These are phyloP conservation scores for Tetheella fluctuosa DNA, from an alignment of 2,888 invertebrate species.

Conservation along the genomic window DNA sequence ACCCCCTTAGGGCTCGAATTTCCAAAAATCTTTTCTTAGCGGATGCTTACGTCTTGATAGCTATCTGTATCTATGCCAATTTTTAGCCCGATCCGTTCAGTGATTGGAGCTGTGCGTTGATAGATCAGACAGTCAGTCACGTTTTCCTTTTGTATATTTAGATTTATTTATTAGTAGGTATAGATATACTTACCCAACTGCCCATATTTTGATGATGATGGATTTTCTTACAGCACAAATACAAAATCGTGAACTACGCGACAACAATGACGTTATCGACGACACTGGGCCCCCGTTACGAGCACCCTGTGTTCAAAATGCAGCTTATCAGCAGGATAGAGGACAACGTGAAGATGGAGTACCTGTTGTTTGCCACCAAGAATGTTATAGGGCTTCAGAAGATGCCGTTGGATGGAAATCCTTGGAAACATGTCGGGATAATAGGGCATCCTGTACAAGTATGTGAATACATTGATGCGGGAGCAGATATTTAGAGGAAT, in stretches of 20 bases:
- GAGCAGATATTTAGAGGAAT: no score
- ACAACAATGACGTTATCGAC: conserved; percentile 88
- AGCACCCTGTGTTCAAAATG: conserved; percentile 81
- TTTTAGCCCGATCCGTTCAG: no score
- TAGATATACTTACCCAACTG: no score
- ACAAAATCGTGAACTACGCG: conserved; percentile 86
- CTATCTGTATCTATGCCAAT: no score
- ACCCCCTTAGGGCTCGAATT: no score
- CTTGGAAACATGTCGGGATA: conserved; percentile 86
- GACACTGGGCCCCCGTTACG: conserved; percentile 87
- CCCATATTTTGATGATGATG: not conserved
- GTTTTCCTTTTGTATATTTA: no score
- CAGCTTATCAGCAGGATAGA: conserved; percentile 60
- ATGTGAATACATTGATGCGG: conserved; percentile 12
- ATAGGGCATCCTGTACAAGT: conserved; percentile 88
- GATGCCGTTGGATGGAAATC: conserved; percentile 89
- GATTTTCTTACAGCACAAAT: conserved; percentile 84
- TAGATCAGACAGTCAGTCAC: no score
- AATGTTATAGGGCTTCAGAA: conserved; percentile 88
- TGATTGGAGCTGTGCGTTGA: no score
- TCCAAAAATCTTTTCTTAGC: no score
- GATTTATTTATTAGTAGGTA: no score
- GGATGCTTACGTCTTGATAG: no score
- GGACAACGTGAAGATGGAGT: conserved; percentile 53
- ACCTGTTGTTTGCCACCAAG: conserved; percentile 86